phyloP scores from a whole-genome alignment of 2,113 vertebrate species.

The Silurus meridionalis region DNA sequence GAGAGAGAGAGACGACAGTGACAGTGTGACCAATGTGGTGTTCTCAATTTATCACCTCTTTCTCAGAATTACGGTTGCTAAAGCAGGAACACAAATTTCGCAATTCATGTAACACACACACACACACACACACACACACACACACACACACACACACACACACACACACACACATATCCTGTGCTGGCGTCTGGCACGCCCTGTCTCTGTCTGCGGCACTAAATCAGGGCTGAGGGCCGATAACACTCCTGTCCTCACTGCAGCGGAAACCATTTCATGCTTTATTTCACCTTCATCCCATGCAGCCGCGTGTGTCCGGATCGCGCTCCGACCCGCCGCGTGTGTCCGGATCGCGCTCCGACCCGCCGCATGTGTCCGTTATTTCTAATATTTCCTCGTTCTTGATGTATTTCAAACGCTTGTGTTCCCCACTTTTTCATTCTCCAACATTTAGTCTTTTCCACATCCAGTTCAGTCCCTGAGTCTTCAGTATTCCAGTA shows the following conservation, averaged over 20 bases:
- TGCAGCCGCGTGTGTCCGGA: not conserved
- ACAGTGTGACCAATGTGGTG: not conserved
- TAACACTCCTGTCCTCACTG: slow-evolving; percentile 7
- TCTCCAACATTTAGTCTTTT: not conserved
- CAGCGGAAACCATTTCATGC: slow-evolving; percentile 11
- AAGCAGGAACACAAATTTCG: not conserved
- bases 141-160: slow-evolving; percentile 18
- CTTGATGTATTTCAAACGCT: not conserved
- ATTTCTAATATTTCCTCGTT: not conserved
- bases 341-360: not conserved
- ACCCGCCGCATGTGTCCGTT: not conserved
- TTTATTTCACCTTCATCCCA: slow-evolving; percentile 7
- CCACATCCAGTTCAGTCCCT: not conserved
- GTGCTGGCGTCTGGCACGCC: slow-evolving; percentile 29
- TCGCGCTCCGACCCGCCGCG: not conserved
- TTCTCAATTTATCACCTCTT: slow-evolving; percentile 10
- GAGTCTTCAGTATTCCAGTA: not conserved
- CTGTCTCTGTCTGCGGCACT: slow-evolving; percentile 26
- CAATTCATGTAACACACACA: slow-evolving; percentile 18
- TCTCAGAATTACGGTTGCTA: not conserved
- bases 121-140: not conserved
- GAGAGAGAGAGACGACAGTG: not conserved
- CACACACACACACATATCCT: slow-evolving; percentile 7
- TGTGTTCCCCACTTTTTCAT: not conserved
- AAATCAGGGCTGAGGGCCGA: slow-evolving; percentile 13